phyloP scores from a whole-genome alignment of 2,888 invertebrate species.

The Malthinus seriepunctatus region DNA sequence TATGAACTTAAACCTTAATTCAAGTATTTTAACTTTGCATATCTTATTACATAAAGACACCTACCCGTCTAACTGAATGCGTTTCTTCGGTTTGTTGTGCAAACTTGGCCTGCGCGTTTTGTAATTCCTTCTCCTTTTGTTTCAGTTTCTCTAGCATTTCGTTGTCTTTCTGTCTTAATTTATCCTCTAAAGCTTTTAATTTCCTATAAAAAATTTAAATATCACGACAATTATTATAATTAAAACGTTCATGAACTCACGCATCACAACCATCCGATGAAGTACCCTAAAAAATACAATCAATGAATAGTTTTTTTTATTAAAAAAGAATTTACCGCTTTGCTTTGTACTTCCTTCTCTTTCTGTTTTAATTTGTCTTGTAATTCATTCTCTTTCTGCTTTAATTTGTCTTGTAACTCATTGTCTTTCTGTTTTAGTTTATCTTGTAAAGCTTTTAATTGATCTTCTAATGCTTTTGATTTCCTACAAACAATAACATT shows the following conservation, averaged over 20 bases:
- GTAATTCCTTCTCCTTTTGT: neutral
- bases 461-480: neutral
- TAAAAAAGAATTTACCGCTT: too few species aligned
- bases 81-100: constrained; percentile 37
- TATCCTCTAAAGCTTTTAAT: neutral
- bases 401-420: neutral
- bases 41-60: constrained; percentile 4
- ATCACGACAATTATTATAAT: neutral
- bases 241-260: neutral
- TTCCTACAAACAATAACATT: too few species aligned
- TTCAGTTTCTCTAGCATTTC: neutral
- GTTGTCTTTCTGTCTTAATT: neutral
- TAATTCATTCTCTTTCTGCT: neutral
- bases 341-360: too few species aligned
- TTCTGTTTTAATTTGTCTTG: neutral
- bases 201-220: neutral
- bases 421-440: neutral
- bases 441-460: too few species aligned
- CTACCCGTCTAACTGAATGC: constrained; percentile 41
- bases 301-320: too few species aligned
- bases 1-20: too few species aligned
- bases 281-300: neutral
- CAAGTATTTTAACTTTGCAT: too few species aligned
- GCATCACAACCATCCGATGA: neutral
- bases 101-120: neutral